phyloP scores from a whole-genome alignment of 2,113 vertebrate genomes.

The Epinephelus moara region DNA sequence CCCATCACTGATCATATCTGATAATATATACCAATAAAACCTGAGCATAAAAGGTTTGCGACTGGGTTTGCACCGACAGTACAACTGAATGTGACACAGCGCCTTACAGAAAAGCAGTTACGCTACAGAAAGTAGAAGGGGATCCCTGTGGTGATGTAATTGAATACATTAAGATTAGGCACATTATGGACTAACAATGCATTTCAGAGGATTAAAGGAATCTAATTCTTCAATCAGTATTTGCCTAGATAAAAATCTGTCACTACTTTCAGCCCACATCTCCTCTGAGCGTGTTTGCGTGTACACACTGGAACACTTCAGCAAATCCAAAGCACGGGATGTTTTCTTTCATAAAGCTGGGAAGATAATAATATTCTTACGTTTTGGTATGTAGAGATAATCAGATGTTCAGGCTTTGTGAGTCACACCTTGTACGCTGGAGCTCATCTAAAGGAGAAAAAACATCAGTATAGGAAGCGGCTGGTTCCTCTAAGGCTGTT shows the following conservation, averaged over 20 bases:
- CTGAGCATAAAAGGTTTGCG: not conserved
- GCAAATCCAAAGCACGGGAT: slow-evolving; percentile 7
- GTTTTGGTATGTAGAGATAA: slow-evolving; percentile 48
- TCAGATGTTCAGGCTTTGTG: slow-evolving; percentile 47
- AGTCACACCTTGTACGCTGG: slow-evolving; percentile 24
- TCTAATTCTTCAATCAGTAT: slow-evolving; percentile 10
- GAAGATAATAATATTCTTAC: slow-evolving; percentile 47
- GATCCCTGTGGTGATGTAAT: slow-evolving; percentile 43
- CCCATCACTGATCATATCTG: not conserved
- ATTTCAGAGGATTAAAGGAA: slow-evolving; percentile 50
- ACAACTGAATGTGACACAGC: not conserved
- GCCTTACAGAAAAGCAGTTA: slow-evolving; percentile 3
- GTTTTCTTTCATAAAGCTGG: slow-evolving; percentile 30
- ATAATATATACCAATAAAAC: not conserved
- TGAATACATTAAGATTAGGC: slow-evolving; percentile 52
- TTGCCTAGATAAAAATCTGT: slow-evolving; percentile 29
- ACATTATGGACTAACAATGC: slow-evolving; percentile 44
- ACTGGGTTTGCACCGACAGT: not conserved
- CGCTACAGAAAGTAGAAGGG: not conserved
- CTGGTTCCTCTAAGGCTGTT: slow-evolving; percentile 32
- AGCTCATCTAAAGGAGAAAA: slow-evolving; percentile 20
- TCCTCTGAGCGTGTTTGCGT: not conserved
- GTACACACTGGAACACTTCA: not conserved
- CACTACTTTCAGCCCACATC: not conserved
- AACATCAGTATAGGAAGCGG: not conserved